Evolutionary conservation across 2,113 vertebrate genomes (phyloP), one percentile per base, ranked within the genome.

Genomic region (Alligator sinensis): DNA sequence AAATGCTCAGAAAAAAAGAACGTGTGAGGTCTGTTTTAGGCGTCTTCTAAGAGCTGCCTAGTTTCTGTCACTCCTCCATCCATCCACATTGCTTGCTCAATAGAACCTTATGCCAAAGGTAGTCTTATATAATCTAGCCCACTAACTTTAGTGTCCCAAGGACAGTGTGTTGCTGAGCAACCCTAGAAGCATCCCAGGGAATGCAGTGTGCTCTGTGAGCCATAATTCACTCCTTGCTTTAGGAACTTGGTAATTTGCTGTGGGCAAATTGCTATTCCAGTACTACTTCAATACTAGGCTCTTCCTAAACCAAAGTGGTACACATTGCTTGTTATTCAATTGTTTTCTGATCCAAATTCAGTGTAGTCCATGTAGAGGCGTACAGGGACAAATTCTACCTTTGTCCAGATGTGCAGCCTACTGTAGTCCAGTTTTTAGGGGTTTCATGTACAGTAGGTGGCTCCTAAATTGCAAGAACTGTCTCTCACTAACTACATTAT

Each of bases 91-190:
- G 68, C 63, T 92, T 80, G 24, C 77, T 92, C 94, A 84, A 89
- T 92, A 95, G 80, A 80, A 94, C 92, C 78, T 95, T 88, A 15
- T 84, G 85, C 88, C 66, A 94, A 72, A 80, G 78, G 47, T 92
- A 77, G 92, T 1, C 94, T 94, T 89, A 87, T 91, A 86, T 77
- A 95, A 96, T 92, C 96, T 96, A 96, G 70, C 93, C 62, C 95
- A 90, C 80, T 93, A 86, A 91, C 92, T 95, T 95, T 22, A 22
- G 92, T 94, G 92, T 96, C 95, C 85, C 1, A 4, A 89, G 94
- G 94, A 96, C 92, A 81, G 47, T 47, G 28, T 17, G 94, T 97
- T 96, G 95, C 95, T 96, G 84, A 72, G 96, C 93, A 95, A 93
- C 96, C 76, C 87, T 0, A 0, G 82, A 84, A 82, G 61, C 55